Conservation (phyloP, 2,888 invertebrate genomes). For the Andrena bicolor region DNA sequence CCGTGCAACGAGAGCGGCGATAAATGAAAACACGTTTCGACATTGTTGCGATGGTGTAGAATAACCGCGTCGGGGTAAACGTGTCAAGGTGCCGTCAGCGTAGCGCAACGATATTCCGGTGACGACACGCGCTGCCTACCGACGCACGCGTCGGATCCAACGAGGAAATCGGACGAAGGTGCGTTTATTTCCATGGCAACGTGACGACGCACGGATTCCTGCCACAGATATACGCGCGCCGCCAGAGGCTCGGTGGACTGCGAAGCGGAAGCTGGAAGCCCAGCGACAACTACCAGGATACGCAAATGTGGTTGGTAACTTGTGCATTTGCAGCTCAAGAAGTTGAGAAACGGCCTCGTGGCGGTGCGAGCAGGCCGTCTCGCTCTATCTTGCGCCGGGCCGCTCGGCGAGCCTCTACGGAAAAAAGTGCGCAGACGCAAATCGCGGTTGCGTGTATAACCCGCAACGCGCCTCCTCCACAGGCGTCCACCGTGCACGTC, state of each 20-base stretch:
- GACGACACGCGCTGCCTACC: conserved; percentile 50
- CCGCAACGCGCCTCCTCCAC: conserved; percentile 62
- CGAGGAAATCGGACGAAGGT: conserved; percentile 59
- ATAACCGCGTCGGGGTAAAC: conserved; percentile 73
- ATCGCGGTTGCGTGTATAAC: conserved; percentile 64
- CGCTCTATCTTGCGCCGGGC: conserved; percentile 52
- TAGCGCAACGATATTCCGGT: conserved; percentile 65
- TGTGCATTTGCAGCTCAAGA: conserved; percentile 61
- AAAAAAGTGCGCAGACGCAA: conserved; percentile 73
- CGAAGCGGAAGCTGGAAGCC: conserved; percentile 58
- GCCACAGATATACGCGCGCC: conserved; percentile 42
- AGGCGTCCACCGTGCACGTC: conserved; percentile 31
- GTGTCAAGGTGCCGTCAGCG: conserved; percentile 77
- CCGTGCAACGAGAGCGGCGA: conserved; percentile 40
- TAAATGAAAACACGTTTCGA: conserved; percentile 52
- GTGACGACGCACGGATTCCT: conserved; percentile 60
- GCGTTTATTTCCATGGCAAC: conserved; percentile 62
- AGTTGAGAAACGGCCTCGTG: conserved; percentile 67
- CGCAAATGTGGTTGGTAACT: conserved; percentile 71
- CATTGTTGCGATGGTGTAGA: conserved; percentile 50
- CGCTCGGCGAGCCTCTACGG: conserved; percentile 52
- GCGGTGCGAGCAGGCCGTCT: conserved; percentile 56
- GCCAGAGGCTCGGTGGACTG: conserved; percentile 31
- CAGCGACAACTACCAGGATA: conserved; percentile 58
- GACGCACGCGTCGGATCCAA: conserved; percentile 48